A percentile compares a stretch with the other conserved stretches of the same genome.
Evolutionary conservation across 2,797 vertebrate genomes (phyloP).

Genomic region (Kryptopterus vitreolus): DNA sequence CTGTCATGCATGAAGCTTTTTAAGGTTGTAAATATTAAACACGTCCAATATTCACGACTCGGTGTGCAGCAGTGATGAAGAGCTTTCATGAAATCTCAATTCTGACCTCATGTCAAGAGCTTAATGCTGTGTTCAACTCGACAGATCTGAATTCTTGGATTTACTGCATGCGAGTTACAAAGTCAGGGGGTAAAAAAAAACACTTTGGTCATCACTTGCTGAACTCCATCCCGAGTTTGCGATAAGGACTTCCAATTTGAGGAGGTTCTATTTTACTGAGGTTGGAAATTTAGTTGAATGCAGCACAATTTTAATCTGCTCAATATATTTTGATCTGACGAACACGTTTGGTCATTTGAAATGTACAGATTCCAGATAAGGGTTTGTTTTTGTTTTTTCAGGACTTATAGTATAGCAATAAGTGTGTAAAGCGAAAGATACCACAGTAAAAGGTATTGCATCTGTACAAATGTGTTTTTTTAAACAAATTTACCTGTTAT

Average conservation of each 20-base stretch:
- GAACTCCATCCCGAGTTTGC: not conserved
- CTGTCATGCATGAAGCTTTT: not conserved
- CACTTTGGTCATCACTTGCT: not conserved
- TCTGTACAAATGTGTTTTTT: too few species aligned
- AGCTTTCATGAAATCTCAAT: not conserved
- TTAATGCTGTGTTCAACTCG: not conserved
- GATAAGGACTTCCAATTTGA: not conserved
- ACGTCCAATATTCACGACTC: not conserved
- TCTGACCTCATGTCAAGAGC: not conserved
- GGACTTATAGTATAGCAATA: not conserved
- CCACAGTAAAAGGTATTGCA: not conserved
- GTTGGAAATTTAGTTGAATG: not conserved
- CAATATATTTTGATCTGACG: not conserved
- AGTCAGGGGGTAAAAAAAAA: not conserved
- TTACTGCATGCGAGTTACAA: not conserved
- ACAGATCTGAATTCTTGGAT: not conserved
- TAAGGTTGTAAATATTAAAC: slow-evolving; percentile 6
- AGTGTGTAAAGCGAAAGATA: not conserved
- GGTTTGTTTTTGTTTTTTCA: not conserved
- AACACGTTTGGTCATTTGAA: not conserved
- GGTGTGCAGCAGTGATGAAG: not conserved
- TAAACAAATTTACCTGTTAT: too few species aligned
- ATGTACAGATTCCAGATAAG: not conserved
- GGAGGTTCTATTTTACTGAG: not conserved
- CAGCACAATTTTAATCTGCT: not conserved